Conservation (phyloP, 2,888 invertebrate species). For the Acleris literana region DNA sequence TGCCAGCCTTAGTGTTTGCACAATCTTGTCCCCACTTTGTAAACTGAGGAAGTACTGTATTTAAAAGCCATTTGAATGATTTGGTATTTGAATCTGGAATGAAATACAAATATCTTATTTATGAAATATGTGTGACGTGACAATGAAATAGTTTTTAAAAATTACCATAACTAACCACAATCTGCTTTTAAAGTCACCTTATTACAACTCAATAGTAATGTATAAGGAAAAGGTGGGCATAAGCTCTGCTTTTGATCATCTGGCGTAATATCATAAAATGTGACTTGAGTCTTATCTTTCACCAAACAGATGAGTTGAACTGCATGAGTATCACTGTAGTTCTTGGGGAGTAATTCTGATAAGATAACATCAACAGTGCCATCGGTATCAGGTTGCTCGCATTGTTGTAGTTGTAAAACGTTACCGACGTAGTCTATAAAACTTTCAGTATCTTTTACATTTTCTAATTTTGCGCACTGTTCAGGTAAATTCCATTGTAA, state of each 20-base stretch:
- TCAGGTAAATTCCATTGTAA: slow-evolving; percentile 42
- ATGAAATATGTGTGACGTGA: background rate
- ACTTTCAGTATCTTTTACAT: slow-evolving; percentile 43
- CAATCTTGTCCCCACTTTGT: slow-evolving; percentile 84
- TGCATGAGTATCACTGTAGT: slow-evolving; percentile 58
- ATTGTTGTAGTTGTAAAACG: slow-evolving; percentile 38
- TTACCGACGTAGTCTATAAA: slow-evolving; percentile 38
- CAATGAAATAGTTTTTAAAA: background rate
- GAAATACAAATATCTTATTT: slow-evolving; percentile 27
- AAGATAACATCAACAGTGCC: slow-evolving; percentile 51
- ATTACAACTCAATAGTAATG: slow-evolving; percentile 63
- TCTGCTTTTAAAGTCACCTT: slow-evolving; percentile 67
- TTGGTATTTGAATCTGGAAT: slow-evolving; percentile 56
- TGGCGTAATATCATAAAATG: slow-evolving; percentile 77
- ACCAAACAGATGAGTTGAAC: slow-evolving; percentile 69
- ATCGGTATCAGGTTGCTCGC: slow-evolving; percentile 33
- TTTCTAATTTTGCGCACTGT: slow-evolving; percentile 41
- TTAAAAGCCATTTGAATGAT: slow-evolving; percentile 80
- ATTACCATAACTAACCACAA: slow-evolving; percentile 56
- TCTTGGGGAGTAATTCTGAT: slow-evolving; percentile 68
- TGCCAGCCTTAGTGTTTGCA: slow-evolving; percentile 43
- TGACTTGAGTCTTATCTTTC: slow-evolving; percentile 59
- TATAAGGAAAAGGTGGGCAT: slow-evolving; percentile 79
- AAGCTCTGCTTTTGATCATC: slow-evolving; percentile 58
- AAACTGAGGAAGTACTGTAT: slow-evolving; percentile 84